Evolutionary conservation across 2,888 invertebrate genomes (phyloP), one percentile per base, ranked within the genome.

Genomic region (Mesochorus sp.): DNA sequence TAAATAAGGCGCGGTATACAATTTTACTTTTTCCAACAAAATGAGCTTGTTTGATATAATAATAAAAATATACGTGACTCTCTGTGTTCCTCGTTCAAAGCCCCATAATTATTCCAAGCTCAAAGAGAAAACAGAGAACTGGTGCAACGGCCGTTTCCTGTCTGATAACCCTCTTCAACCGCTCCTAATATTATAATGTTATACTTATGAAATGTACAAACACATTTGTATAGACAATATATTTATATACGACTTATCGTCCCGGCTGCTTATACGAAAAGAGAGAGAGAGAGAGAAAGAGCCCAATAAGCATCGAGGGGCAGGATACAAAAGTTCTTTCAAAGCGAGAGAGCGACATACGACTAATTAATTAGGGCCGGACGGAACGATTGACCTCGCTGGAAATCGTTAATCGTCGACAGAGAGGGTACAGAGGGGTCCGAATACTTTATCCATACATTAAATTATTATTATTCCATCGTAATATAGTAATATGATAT

Each of bases 341-440:
- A 57, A 68, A 73, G 66, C 51, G 66, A 70, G 72, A 76, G 59
- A 59, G 57, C 34, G 39, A 55, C 31, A 44, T 17, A 53, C 42
- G 70, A 83, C 76, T 85, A 84, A 84, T 88, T 88, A 88, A 88
- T 88, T 88, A 86, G 81, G 82, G 83, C 88, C 89, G 89, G 89
- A 89, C 85, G 89, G 81, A 81, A 80, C 85, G 88, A 88, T 89
- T 88, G 88, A 87, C 88, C 87, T 86, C 85, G 81, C 80, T 79
- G 72, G 79, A 81, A 81, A 84, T 83, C 72, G 77, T 80, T 73
- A 81, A 80, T 80, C 70, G 79, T 75, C 59, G 76, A 72, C 74
- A 37, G 8, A 37, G 64, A 66, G 57, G 57, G 5, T 51, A 53
- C 6, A 26, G 14, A 28, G 21, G 49, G 49, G 28, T 17, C 17